phyloP scores from a whole-genome alignment of 2,797 vertebrate genomes.

The Anabacerthia variegaticeps region DNA sequence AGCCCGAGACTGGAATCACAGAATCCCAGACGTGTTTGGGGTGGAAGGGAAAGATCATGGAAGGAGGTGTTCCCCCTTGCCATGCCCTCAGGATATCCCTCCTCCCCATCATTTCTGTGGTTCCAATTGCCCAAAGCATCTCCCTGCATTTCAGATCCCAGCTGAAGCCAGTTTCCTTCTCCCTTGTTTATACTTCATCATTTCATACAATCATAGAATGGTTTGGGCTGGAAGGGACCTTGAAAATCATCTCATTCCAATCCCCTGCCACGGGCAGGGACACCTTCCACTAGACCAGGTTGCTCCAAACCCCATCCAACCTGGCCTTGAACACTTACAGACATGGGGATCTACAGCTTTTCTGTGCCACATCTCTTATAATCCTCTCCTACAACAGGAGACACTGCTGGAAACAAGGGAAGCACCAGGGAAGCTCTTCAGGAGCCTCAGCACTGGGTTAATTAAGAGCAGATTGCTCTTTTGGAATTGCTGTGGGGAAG shows the following conservation, averaged over 20 bases:
- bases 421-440: background rate
- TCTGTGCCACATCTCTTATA: background rate
- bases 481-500: background rate
- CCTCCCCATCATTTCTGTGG: too few species aligned
- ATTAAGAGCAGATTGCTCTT: background rate
- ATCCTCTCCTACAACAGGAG: background rate
- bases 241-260: background rate
- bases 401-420: background rate
- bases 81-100: too few species aligned
- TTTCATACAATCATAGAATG: too few species aligned
- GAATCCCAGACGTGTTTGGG: accelerated
- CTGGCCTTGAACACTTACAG: background rate
- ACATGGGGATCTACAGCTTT: background rate
- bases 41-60: background rate
- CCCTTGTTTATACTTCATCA: too few species aligned
- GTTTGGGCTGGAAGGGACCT: background rate
- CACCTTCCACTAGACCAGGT: background rate
- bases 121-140: too few species aligned
- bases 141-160: too few species aligned
- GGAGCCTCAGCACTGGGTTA: background rate
- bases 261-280: background rate
- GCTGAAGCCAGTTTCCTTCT: too few species aligned
- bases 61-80: too few species aligned
- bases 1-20: background rate
- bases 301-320: background rate